Evolutionary conservation across 1,140 invertebrate genomes (phyloP).

Genomic region (Patella vulgata): DNA sequence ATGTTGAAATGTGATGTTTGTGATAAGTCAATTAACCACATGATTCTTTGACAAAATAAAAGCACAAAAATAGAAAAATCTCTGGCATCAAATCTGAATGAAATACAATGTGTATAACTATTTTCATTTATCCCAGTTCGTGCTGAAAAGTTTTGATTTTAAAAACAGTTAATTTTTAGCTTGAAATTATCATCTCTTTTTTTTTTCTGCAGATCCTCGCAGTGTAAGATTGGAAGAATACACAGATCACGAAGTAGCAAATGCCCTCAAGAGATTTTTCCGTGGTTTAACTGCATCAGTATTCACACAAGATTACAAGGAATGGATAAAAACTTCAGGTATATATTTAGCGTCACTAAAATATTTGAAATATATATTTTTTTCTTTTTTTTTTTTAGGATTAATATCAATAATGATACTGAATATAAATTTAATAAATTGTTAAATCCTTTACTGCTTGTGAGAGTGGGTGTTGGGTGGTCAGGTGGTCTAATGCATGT

Average conservation of each 20-base stretch:
- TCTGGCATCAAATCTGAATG: too few species aligned
- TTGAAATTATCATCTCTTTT: too few species aligned
- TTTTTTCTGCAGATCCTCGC: constrained; percentile 76
- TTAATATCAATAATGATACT: neutral
- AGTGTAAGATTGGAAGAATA: constrained; percentile 81
- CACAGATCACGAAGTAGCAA: constrained; percentile 87
- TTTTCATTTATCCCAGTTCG: neutral
- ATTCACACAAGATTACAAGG: constrained; percentile 68
- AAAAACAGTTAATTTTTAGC: too few species aligned
- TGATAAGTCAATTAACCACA: too few species aligned
- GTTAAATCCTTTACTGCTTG: too few species aligned
- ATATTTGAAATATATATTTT: neutral
- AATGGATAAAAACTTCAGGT: constrained; percentile 69
- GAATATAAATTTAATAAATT: too few species aligned
- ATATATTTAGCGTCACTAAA: constrained; percentile 19
- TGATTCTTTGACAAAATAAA: too few species aligned
- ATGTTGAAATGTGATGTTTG: too few species aligned
- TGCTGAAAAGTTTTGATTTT: too few species aligned
- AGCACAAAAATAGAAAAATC: too few species aligned
- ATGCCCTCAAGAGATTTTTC: constrained; percentile 85
- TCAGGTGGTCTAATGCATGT: too few species aligned
- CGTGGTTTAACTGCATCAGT: constrained; percentile 70
- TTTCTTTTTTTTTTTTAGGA: neutral
- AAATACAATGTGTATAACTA: neutral
- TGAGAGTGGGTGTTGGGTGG: too few species aligned